Base-by-base conservation (phyloP, 2,888 invertebrate species). In the Conchocele bisecta region DNA sequence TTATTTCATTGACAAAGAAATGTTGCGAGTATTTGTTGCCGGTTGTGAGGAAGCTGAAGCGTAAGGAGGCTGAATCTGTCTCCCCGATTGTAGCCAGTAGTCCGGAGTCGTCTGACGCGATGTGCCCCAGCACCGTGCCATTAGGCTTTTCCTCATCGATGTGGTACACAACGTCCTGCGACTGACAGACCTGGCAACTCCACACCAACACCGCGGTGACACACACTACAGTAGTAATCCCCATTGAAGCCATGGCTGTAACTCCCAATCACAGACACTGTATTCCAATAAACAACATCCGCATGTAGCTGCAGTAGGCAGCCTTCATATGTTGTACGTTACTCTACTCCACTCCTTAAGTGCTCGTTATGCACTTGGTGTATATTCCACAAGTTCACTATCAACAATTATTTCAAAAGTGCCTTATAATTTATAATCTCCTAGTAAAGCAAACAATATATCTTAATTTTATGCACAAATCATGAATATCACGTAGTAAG, bases 71-170 rank as follows among this genome's bases (percentile, higher is more conserved):
- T 9, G 72, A 70, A 44, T 68, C 75, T 13, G 66, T 60, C 3
- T 71, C 68, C 15, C 83, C 64, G 33, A 69, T 72, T n/a, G 74
- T 75, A 39, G 79, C 71, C 48, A 78, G 81, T 24, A 87, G 64
- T 20, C 77, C 69, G 1, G 76, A 74, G 50, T 83, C 81, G 22
- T 81, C 70, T 20, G 33, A 22, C 9, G 72, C 79, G 11, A 86
- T 51, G 56, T 83, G 80, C 26, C 83, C 85, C 6, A 86, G 80
- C n/a, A 74, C 75, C 7, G 84, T 85, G 17, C 82, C 82, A 11
- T 82, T 73, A 0, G 84, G 81, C 37, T 73, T 73, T 60, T 88
- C 87, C 68, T 89, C 89, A 11, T 68, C 65, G 9, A 89, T 70
- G 24, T 73, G 64, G 68, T 88, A 89, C 5, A 68, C 60, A 17